Conservation (phyloP, 2,888 invertebrate genomes). For the Ectobius pallidus region DNA sequence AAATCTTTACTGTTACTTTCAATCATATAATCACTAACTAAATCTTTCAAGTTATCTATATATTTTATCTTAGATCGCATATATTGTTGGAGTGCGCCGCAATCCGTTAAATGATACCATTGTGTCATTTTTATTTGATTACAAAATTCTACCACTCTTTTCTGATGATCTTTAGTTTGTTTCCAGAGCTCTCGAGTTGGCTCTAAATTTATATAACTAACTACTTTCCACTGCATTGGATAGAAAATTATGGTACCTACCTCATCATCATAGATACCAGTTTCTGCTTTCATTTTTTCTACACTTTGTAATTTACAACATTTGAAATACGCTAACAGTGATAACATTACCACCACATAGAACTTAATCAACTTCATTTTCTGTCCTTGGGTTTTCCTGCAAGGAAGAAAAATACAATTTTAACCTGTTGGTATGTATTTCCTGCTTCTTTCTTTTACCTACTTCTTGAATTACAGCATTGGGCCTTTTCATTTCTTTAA, state of each 20-base stretch:
- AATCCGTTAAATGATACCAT: constrained; percentile 13
- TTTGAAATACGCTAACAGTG: no score
- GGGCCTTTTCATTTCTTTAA: not conserved
- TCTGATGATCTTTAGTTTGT: not conserved
- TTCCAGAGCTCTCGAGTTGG: not conserved
- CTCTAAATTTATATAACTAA: not conserved
- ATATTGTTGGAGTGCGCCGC: not conserved
- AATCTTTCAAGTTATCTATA: not conserved
- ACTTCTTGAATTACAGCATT: no score
- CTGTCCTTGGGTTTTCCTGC: no score
- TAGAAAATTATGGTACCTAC: not conserved
- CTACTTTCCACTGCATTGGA: constrained; percentile 6
- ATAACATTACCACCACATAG: no score
- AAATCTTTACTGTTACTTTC: not conserved
- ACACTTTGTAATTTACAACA: no score
- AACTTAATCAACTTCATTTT: no score
- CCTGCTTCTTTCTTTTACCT: not conserved
- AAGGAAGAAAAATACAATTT: no score
- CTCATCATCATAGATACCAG: constrained; percentile 4
- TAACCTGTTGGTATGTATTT: not conserved
- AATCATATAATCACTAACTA: not conserved
- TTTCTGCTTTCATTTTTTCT: not conserved
- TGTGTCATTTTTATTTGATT: not conserved
- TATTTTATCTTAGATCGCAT: not conserved
- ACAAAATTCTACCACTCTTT: not conserved